Evolutionary conservation across 2,113 vertebrate genomes (phyloP), one percentile per base, ranked within the genome.

Genomic region (Motacilla alba): DNA sequence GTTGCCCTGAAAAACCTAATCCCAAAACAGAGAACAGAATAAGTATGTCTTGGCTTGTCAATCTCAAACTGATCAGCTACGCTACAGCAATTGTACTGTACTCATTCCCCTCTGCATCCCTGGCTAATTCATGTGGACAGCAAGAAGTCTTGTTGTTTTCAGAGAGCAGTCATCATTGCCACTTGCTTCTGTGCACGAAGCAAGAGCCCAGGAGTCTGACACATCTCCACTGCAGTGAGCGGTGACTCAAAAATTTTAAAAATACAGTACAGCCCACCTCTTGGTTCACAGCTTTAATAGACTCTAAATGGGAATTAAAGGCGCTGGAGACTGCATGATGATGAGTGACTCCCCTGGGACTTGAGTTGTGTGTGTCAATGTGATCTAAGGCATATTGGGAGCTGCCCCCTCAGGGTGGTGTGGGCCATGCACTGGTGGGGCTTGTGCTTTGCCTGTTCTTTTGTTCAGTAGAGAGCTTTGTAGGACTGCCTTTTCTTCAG

Each of bases 231-330:
- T 21, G 87, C 50, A 62, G 63, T 58, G 43, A 80, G 55, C 0
- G 0, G 68, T 97, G 95, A 95, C 93, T 96, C 94, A 97, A 96
- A 83, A 41, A 19, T 28, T 91, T 97, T 37, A 94, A 96, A 96
- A 95, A 95, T 93, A 83, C 35, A 63, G 78, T 46, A 39, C 91
- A 94, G 43, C 95, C 91, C 74, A 93, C 94, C 92, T 91, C 64
- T 81, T 1, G 2, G 56, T 80, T 95, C 78, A 83, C 62, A 95
- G 43, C 87, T 95, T 90, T 35, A 60, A 33, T 39, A 6, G 62
- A 73, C 50, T 30, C 82, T 83, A 88, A 91, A 83, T 47, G 68
- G 67, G 75, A 97, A 55, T 50, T 85, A 50, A 60, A 90, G 59
- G 55, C 81, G 39, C 35, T 86, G 67, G 41, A 69, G 55, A 27